A percentile compares a stretch with the other conserved stretches of the same genome.
Conservation (phyloP, 2,113 vertebrate species). For the Lagopus muta region DNA sequence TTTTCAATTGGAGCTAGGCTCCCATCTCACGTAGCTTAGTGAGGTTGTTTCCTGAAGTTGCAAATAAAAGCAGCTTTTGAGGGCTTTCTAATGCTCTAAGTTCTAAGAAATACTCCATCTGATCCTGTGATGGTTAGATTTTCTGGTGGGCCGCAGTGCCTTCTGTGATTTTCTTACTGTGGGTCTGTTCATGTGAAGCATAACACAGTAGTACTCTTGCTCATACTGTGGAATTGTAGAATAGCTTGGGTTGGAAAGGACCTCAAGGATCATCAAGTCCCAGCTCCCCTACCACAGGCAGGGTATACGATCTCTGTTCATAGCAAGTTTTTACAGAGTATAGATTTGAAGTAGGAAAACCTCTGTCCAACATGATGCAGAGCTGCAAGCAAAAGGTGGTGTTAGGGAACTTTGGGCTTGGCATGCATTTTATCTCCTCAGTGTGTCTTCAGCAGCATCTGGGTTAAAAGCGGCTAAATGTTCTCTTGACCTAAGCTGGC, state of each 20-base stretch:
- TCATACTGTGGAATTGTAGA: neutral
- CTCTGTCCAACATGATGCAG: neutral
- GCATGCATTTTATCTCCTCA: neutral
- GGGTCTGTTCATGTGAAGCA: neutral
- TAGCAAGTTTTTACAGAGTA: neutral
- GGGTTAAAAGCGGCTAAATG: neutral
- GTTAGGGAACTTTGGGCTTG: neutral
- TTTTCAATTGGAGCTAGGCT: neutral
- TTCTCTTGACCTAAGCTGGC: neutral
- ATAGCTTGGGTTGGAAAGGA: no score
- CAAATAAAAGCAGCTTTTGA: neutral
- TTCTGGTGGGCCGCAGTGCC: neutral
- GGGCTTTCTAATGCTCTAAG: neutral
- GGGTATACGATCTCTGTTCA: no score
- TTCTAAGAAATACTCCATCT: neutral
- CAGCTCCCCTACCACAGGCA: no score
- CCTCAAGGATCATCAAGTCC: no score
- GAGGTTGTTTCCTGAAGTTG: neutral
- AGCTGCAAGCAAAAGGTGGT: neutral
- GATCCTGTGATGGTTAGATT: fast-evolving
- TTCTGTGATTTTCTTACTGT: neutral
- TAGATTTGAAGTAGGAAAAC: neutral
- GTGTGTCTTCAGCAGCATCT: neutral
- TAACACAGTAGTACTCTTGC: neutral
- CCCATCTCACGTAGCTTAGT: neutral